A percentile compares a stretch with the other conserved stretches of the same genome.
Evolutionary conservation across 2,113 vertebrate genomes (phyloP).

Genomic region (Struthio camelus): DNA sequence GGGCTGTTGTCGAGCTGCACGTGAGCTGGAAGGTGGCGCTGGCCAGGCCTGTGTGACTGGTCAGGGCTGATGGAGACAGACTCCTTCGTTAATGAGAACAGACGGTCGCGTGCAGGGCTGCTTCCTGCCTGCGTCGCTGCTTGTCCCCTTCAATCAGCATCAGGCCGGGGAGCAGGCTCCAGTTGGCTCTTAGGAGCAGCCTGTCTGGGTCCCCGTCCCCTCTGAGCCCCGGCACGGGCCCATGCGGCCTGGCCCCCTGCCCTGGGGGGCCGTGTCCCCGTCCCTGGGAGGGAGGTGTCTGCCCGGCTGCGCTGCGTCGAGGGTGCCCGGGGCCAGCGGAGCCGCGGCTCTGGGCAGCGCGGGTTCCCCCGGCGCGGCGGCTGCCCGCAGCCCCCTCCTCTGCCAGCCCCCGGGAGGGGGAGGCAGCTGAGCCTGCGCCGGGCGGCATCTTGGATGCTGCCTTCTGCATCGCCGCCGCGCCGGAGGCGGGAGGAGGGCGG

Average conservation of each 20-base stretch:
- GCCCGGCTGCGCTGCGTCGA: not conserved
- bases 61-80: not conserved
- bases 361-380: accelerated
- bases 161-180: not conserved
- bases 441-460: not conserved
- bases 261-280: accelerated
- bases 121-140: not conserved
- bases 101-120: not conserved
- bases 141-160: not conserved
- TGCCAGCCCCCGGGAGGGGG: not conserved
- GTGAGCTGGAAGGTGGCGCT: accelerated
- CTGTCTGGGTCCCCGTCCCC: accelerated
- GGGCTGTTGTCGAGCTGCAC: accelerated
- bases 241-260: too few species aligned
- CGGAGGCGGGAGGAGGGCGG: not conserved
- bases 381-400: not conserved
- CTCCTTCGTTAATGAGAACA: accelerated
- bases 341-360: accelerated
- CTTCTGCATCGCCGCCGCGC: not conserved
- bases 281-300: not conserved
- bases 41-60: not conserved
- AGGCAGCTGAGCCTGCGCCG: conserved; percentile 4
- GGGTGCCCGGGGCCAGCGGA: accelerated
- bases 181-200: not conserved
- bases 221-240: too few species aligned